Conservation (phyloP, 2,888 invertebrate genomes). For the Tetheella fluctuosa region DNA sequence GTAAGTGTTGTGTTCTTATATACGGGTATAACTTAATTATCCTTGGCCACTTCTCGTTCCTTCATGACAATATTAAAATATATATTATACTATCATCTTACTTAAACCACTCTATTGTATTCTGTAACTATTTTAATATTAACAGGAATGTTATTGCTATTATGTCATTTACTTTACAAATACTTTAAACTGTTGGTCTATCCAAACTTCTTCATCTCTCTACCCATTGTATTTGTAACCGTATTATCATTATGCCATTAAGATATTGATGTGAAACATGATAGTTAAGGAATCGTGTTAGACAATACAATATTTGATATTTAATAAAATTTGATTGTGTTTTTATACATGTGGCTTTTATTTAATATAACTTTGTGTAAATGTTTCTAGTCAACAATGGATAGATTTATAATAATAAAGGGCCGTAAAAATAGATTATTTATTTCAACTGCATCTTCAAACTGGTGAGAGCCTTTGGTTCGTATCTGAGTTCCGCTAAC, state of each 20-base stretch:
- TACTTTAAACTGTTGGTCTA: conserved; percentile 33
- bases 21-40: conserved; percentile 24
- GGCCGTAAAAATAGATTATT: conserved; percentile 1
- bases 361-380: conserved; percentile 26
- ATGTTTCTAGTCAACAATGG: too few relatives aligned
- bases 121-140: conserved; percentile 19
- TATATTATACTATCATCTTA: conserved; percentile 35
- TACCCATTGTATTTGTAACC: conserved; percentile 72
- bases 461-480: conserved; percentile 49
- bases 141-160: conserved; percentile 1
- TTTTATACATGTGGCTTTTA: conserved; percentile 68
- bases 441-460: conserved; percentile 33
- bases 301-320: conserved; percentile 85
- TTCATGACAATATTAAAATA: conserved; percentile 67
- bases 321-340: conserved; percentile 84
- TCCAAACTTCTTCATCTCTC: conserved; percentile 64
- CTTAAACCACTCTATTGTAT: conserved; percentile 19
- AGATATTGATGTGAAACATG: conserved; percentile 82
- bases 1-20: conserved; percentile 1
- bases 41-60: conserved; percentile 73
- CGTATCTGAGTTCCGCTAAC: conserved; percentile 66
- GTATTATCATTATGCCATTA: conserved; percentile 70
- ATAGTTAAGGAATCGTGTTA: conserved; percentile 84
- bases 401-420: neutral
- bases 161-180: conserved; percentile 20